A percentile compares a stretch with the other conserved stretches of the same genome.
Evolutionary conservation across 2,888 invertebrate genomes (phyloP).

Genomic region (Enchytraeus crypticus): DNA sequence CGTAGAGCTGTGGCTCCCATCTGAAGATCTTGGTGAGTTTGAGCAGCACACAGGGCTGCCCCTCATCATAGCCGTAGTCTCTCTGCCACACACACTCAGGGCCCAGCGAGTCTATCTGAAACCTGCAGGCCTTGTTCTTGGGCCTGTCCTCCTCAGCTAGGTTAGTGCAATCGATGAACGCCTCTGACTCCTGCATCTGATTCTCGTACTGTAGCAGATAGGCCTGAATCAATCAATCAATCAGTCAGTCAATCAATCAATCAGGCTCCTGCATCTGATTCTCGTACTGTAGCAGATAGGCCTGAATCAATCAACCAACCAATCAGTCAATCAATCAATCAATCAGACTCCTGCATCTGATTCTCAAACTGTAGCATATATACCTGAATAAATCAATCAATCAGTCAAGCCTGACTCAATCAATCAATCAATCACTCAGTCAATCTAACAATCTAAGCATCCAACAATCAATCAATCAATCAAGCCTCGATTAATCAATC

Average conservation of each 20-base stretch:
- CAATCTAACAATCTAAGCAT: no score
- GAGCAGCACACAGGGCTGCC: constrained; percentile 85
- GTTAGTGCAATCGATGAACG: constrained; percentile 26
- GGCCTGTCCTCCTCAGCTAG: constrained; percentile 11
- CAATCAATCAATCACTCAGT: no score
- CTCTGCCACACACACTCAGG: constrained; percentile 62
- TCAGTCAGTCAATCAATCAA: constrained; percentile 27
- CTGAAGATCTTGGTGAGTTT: constrained; percentile 92
- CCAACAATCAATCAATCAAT: no score
- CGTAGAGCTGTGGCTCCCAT: constrained; percentile 73
- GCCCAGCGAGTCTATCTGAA: constrained; percentile 63
- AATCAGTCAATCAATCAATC: constrained; percentile 28
- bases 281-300: constrained; percentile 56
- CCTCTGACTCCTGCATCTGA: constrained; percentile 29
- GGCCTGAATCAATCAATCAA: constrained; percentile 32
- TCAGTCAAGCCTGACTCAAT: no score
- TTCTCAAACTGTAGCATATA: constrained; percentile 55
- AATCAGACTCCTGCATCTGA: constrained; percentile 29
- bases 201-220: constrained; percentile 55
- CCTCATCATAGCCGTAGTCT: constrained; percentile 75
- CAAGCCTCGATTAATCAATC: no score
- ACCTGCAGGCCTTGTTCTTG: constrained; percentile 61
- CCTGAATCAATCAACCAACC: no score
- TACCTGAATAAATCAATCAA: no score
- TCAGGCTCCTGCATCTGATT: constrained; percentile 30